These are phyloP conservation scores for Steinernema hermaphroditum DNA, from an alignment of 2,888 invertebrate genomes.

Conservation along the genomic window DNA sequence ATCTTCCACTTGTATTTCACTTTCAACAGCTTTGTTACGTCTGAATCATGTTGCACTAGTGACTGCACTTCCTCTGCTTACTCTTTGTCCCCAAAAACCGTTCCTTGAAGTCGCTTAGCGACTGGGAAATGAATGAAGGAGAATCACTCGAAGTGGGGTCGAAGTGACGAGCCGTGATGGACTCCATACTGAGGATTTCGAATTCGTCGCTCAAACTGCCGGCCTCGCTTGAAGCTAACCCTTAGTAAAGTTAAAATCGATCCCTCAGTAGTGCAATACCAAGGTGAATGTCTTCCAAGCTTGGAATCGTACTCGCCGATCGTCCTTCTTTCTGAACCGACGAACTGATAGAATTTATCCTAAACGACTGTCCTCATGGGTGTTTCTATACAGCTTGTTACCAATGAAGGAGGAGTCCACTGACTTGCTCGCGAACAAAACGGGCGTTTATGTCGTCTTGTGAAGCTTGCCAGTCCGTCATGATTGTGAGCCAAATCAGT, in stretches of 20 bases:
- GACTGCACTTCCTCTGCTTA: background rate
- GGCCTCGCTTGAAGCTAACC: no score
- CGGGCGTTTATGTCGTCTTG: background rate
- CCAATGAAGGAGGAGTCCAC: slow-evolving; percentile 12
- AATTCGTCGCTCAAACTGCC: no score
- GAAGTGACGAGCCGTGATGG: background rate
- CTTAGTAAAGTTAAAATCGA: no score
- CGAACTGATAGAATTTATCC: slow-evolving; percentile 6
- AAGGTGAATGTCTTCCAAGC: background rate
- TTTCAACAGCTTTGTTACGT: background rate
- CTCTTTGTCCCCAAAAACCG: slow-evolving; percentile 6
- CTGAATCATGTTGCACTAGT: slow-evolving; percentile 10
- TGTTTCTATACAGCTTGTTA: no score
- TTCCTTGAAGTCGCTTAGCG: slow-evolving; percentile 3
- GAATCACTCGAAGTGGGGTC: background rate
- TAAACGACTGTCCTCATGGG: no score
- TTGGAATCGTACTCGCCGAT: slow-evolving; percentile 8
- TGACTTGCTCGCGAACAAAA: slow-evolving; percentile 5
- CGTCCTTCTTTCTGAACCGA: slow-evolving; percentile 17
- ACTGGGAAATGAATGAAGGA: background rate
- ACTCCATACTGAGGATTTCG: background rate
- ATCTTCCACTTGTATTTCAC: slow-evolving; percentile 13
- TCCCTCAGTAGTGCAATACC: no score
- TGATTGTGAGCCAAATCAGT: slow-evolving; percentile 46
- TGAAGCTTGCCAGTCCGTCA: slow-evolving; percentile 44